A percentile compares a stretch with the other conserved stretches of the same genome.
phyloP scores from a whole-genome alignment of 2,888 invertebrate genomes.

The Diplolepis rosae region DNA sequence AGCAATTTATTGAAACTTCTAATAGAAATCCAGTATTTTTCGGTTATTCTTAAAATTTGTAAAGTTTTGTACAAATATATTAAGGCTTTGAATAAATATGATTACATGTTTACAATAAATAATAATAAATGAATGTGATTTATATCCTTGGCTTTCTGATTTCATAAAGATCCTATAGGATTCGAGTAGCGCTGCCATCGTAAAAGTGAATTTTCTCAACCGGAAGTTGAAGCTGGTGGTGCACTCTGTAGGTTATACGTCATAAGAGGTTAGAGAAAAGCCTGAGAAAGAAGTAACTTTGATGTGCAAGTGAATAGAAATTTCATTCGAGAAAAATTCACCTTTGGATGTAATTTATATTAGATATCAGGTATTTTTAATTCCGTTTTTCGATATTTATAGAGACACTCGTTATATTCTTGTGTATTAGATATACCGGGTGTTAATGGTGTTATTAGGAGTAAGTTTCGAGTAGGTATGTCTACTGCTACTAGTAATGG shows the following conservation, averaged over 20 bases:
- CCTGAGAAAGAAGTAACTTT: not conserved
- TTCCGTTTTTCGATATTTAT: not conserved
- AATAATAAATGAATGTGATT: not conserved
- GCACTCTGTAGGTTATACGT: slow-evolving; percentile 1
- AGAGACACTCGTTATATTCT: not conserved
- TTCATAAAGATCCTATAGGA: not conserved
- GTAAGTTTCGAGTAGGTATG: not conserved
- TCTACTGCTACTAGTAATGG: not conserved
- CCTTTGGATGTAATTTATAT: not conserved
- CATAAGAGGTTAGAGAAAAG: not conserved
- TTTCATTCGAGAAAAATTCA: not conserved
- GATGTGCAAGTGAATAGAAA: not conserved
- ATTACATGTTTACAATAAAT: too few species aligned
- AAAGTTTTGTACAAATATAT: not conserved
- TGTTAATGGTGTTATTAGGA: not conserved
- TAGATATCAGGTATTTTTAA: not conserved
- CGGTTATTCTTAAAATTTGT: not conserved
- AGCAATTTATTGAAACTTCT: not conserved
- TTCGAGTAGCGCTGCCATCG: not conserved
- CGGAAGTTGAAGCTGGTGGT: slow-evolving; percentile 8
- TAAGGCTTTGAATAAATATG: too few species aligned
- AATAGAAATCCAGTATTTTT: not conserved
- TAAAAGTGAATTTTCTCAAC: not conserved
- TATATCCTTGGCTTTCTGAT: not conserved
- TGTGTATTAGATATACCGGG: not conserved